phyloP scores from a whole-genome alignment of 2,888 invertebrate species.

The Psococerastis gibbosa region DNA sequence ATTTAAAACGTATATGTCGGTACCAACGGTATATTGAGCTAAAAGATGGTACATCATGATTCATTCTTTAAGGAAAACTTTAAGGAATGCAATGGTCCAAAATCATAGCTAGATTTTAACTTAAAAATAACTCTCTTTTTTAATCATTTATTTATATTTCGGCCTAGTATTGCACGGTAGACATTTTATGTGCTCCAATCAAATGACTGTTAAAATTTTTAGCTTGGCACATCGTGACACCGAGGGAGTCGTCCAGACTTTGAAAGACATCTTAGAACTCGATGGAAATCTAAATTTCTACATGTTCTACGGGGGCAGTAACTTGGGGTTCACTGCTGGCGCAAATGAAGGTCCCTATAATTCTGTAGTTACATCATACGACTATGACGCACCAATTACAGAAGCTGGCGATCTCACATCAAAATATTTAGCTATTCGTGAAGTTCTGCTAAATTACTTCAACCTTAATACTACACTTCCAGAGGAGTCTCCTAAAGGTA shows the following conservation, averaged over 20 bases:
- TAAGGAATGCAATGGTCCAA: too few species aligned
- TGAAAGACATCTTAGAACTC: conserved; percentile 33
- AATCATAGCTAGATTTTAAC: too few species aligned
- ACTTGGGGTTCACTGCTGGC: conserved; percentile 46
- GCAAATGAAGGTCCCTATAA: conserved; percentile 26
- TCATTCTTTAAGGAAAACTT: too few species aligned
- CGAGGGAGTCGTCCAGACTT: conserved; percentile 30
- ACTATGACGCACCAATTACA: conserved; percentile 79
- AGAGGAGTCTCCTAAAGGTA: not conserved
- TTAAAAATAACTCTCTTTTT: too few species aligned
- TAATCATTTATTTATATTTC: too few species aligned
- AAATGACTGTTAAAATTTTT: not conserved
- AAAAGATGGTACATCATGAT: too few species aligned
- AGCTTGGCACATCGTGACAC: conserved; percentile 34
- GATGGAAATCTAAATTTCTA: conserved; percentile 62
- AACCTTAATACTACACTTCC: not conserved
- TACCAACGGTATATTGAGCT: too few species aligned
- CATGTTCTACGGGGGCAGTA: conserved; percentile 83
- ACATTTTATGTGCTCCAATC: not conserved
- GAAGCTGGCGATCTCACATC: conserved; percentile 78
- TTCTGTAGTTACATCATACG: conserved; percentile 68
- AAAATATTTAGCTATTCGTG: conserved; percentile 54
- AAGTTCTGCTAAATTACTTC: conserved; percentile 22
- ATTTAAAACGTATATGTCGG: too few species aligned
- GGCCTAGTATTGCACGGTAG: too few species aligned